phyloP scores from a whole-genome alignment of 1,140 invertebrate species.

The Diabrotica undecimpunctata region DNA sequence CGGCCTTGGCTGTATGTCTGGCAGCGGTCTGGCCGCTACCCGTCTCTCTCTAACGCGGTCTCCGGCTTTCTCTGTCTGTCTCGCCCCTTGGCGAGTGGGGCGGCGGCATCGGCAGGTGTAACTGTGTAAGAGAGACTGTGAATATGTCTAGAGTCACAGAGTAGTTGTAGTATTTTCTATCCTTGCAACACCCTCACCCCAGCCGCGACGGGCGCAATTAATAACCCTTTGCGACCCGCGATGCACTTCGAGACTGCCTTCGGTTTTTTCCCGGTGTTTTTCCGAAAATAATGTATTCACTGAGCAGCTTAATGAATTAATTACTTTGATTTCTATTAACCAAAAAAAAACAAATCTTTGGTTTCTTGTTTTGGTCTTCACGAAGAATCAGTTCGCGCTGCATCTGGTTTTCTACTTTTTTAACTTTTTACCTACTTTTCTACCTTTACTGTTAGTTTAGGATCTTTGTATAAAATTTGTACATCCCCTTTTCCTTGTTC shows the following conservation, averaged over 20 bases:
- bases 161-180: background rate
- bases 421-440: too few relatives aligned
- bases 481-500: too few relatives aligned
- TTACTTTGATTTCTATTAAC: too few relatives aligned
- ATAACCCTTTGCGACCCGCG: background rate
- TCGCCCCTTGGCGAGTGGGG: background rate
- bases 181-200: background rate
- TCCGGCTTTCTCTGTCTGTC: conserved; percentile 4
- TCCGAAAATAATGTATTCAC: too few relatives aligned
- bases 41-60: background rate
- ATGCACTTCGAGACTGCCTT: background rate
- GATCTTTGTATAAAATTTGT: too few relatives aligned
- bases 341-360: too few relatives aligned
- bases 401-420: too few relatives aligned
- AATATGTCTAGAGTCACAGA: background rate
- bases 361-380: too few relatives aligned
- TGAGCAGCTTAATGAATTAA: too few relatives aligned
- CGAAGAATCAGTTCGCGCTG: too few relatives aligned
- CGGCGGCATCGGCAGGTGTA: conserved; percentile 1
- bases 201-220: background rate
- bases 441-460: too few relatives aligned
- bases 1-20: conserved; percentile 29
- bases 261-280: background rate
- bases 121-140: conserved; percentile 8
- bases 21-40: conserved; percentile 25